Evolutionary conservation across 53 echinoderm and acorn worm genomes (phyloP).

Genomic region (Echinometra lucunter): DNA sequence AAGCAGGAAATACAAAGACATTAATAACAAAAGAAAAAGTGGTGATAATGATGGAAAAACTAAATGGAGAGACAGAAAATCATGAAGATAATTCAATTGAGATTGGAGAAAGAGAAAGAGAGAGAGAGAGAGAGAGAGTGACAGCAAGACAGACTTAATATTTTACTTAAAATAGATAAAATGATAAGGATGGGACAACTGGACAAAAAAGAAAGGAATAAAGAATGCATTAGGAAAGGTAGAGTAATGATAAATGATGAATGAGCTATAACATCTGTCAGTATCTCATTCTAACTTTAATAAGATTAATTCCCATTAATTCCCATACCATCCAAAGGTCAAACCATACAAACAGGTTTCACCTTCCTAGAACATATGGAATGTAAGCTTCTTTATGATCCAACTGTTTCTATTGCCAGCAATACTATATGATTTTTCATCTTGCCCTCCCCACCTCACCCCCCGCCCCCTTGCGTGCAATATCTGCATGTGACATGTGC

Average conservation of each 20-base stretch:
- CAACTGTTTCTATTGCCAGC: background rate
- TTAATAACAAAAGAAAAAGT: too few species aligned
- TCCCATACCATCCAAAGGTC: background rate
- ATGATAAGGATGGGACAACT: background rate
- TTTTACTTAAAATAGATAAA: background rate
- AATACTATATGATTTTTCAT: constrained; percentile 19
- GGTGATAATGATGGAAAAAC: background rate
- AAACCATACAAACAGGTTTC: background rate
- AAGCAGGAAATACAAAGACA: background rate
- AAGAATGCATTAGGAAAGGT: background rate
- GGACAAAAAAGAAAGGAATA: background rate
- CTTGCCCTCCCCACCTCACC: background rate
- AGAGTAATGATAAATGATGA: background rate
- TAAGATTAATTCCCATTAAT: background rate
- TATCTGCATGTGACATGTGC: constrained; percentile 28
- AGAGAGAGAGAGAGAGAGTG: background rate
- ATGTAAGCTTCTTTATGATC: background rate
- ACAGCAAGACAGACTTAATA: too few species aligned
- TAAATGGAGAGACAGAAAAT: background rate
- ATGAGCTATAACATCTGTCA: constrained; percentile 11
- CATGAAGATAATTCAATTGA: too few species aligned
- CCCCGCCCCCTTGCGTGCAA: background rate
- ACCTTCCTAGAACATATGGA: constrained; percentile 41
- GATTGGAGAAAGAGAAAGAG: background rate
- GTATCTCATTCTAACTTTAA: background rate